Evolutionary conservation across 37 sponge, comb jelly and placozoan genomes (phyloP), one percentile per base, ranked within the genome.

Genomic region (Diacarnus erythraeanus): DNA sequence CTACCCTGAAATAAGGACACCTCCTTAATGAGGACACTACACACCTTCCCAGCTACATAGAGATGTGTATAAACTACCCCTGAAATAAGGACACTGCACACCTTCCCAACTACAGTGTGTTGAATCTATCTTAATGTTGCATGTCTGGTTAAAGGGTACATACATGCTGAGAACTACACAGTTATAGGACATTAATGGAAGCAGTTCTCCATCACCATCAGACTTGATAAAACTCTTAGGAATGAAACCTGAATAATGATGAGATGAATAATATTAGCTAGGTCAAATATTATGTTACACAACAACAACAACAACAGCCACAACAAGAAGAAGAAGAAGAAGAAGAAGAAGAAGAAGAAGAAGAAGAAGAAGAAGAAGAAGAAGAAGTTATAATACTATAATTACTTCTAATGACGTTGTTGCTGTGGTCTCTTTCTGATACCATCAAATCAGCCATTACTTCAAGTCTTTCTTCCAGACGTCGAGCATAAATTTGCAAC

Each of bases 401-500:
- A 47, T 12, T 47, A 76, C 77, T 22, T 34, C 35, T 3, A 23
- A 76, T 60, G 33, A 35, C 3, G 17, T 34, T 18, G n/a, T 59
- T 76, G 38, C 36, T 36, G 37, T 60, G 77, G 0, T 58, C 60
- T 35, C 59, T 76, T 60, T 60, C 77, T 33, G 33, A 21, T 30
- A 30, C 61, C 12, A 76, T 57, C 8, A 37, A 30, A 56, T 35
- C 22, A 25, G 35, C 3, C 3, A 22, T n/a, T 59, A 34, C 37
- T 59, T 76, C 64, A 22, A 76, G 22, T 25, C 8, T 9, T 6
- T 76, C 77, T 25, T 76, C 77, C 38, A 76, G 63, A 9, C 35
- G 54, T 27, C 43, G 26, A 25, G 74, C 31, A 74, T 74, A 74
- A n/a, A 74, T 31, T 8, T 74, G 42, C 31, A 74, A 43, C 74